Evolutionary conservation across 2,888 invertebrate genomes (phyloP).

Genomic region (Cryptophagus acutangulus): DNA sequence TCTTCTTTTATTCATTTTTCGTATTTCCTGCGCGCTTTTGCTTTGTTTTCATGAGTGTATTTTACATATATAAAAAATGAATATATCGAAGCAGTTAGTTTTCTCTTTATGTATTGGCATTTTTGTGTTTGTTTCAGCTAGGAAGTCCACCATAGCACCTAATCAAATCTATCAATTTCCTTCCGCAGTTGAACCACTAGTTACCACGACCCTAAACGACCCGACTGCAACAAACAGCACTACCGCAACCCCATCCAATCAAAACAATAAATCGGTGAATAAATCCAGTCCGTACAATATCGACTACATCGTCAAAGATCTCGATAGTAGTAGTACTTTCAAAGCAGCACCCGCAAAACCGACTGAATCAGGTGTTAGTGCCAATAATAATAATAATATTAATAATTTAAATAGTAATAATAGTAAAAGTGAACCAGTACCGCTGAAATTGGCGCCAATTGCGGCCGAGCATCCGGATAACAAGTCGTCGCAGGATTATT

Average conservation of each 20-base stretch:
- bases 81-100: not conserved
- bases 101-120: conserved; percentile 18
- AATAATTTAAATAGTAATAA: not conserved
- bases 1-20: not conserved
- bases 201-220: conserved; percentile 14
- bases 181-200: not conserved
- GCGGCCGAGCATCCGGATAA: not conserved
- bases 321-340: conserved; percentile 5
- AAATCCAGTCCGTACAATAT: conserved; percentile 27
- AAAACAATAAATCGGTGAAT: conserved; percentile 14
- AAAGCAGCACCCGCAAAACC: no score
- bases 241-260: not conserved
- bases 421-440: not conserved
- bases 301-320: conserved; percentile 28
- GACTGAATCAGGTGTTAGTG: not conserved
- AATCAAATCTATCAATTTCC: conserved; percentile 22
- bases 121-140: conserved; percentile 55
- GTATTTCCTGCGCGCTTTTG: not conserved
- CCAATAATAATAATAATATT: not conserved
- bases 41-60: not conserved
- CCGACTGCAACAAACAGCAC: conserved; percentile 9
- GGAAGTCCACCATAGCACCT: conserved; percentile 57
- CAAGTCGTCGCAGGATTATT: not conserved
- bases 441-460: not conserved
- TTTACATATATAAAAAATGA: no score